Evolutionary conservation across 2,797 vertebrate genomes (phyloP), one percentile per base, ranked within the genome.

Genomic region (Novumbra hubbsi): DNA sequence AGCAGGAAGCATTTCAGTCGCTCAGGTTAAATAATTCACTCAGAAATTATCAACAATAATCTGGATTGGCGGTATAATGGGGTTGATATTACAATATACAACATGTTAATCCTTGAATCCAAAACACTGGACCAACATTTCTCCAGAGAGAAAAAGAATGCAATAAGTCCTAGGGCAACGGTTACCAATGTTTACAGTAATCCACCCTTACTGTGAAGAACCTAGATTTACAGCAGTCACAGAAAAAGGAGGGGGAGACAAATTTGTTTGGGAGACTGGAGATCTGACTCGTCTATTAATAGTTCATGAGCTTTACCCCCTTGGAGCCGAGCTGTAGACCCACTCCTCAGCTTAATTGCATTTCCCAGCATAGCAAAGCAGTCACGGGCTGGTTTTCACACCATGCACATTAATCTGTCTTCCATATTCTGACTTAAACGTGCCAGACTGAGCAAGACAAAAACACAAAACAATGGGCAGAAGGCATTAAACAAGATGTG

Each of bases 261-360:
- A 66, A 63, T 60, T 60, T 12, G 24, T 50, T 3, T 12, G 19
- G 62, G 60, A 70, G 74, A 79, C 1, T 2, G 72, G 73, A 76
- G 48, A 80, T 77, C 72, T 75, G 55, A 50, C 55, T 34, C 62
- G 15, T 69, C 80, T 84, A 86, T 84, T 83, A 87, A 86, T 86
- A 87, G 84, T 85, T 79, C 69, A 72, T 50, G 17, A 86, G 78
- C 75, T 84, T 87, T 71, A 73, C 68, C 74, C 75, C 70, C 73
- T 73, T 73, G 66, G 67, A 75, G 65, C 71, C 65, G 70, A 68
- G 70, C 78, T 78, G 74, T 74, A 70, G 65, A 71, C 72, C 75
- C 30, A 72, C 70, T 82, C 57, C 68, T 71, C 62, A 21, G 66
- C 77, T 78, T 86, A 78, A 88, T 80, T 86, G 72, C 72, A 76